Percentiles rank a stretch among this genome's conserved stretches.
These are phyloP conservation scores for Homarus americanus DNA, from an alignment of 1,140 invertebrate genomes.

Conservation along the genomic window DNA sequence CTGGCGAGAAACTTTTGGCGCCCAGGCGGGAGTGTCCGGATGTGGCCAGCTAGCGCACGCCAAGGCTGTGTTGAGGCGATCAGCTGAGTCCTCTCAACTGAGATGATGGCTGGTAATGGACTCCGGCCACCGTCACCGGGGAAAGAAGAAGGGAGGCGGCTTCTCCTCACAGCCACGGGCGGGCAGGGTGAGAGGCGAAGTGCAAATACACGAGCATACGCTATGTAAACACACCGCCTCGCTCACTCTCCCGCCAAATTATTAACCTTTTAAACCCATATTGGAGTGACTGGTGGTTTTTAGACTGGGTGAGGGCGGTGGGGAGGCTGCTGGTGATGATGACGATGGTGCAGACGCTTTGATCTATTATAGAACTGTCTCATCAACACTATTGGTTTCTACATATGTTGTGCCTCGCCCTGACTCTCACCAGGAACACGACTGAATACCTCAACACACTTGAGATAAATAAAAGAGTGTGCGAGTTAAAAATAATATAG, in stretches of 20 bases:
- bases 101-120: constrained; percentile 30
- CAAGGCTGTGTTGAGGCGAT: background rate
- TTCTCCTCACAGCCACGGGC: too few relatives aligned
- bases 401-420: background rate
- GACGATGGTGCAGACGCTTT: constrained; percentile 26
- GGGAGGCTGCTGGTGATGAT: too few relatives aligned
- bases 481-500: too few relatives aligned
- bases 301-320: too few relatives aligned
- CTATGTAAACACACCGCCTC: constrained; percentile 24
- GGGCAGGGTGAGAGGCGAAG: constrained; percentile 8
- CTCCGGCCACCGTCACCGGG: background rate
- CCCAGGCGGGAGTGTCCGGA: background rate
- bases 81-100: constrained; percentile 22
- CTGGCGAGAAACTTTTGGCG: constrained; percentile 41
- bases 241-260: constrained; percentile 51
- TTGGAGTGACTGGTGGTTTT: constrained; percentile 5
- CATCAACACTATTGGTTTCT: constrained; percentile 22
- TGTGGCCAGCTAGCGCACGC: constrained; percentile 52
- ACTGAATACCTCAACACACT: too few relatives aligned
- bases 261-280: constrained; percentile 54
- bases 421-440: too few relatives aligned
- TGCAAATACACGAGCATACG: constrained; percentile 51
- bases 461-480: too few relatives aligned
- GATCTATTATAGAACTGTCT: constrained; percentile 52
- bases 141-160: too few relatives aligned